Percentiles rank a stretch among this genome's conserved stretches.
These are phyloP conservation scores for Monopis laevigella DNA, from an alignment of 2,888 invertebrate genomes.

Conservation along the genomic window DNA sequence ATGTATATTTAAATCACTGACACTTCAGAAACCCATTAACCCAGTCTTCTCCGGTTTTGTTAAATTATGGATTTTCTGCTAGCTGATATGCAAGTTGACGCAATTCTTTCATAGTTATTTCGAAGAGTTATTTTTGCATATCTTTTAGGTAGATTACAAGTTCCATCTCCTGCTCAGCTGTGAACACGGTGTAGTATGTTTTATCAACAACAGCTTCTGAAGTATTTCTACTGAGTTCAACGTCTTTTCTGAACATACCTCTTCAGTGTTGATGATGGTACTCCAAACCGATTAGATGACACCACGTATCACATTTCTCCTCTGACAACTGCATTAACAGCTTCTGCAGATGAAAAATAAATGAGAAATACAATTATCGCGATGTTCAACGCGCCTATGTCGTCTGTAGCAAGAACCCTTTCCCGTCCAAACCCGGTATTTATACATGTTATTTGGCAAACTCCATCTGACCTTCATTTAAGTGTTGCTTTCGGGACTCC, in stretches of 20 bases:
- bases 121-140: constrained; percentile 5
- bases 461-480: no score
- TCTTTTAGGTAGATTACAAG: constrained; percentile 4
- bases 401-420: not conserved
- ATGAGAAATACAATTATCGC: not conserved
- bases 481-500: no score
- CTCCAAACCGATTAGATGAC: not conserved
- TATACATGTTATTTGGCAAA: no score
- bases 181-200: not conserved
- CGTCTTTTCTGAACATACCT: not conserved
- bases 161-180: constrained; percentile 2
- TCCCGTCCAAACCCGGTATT: not conserved
- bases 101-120: constrained; percentile 1
- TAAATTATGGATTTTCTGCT: no score
- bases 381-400: not conserved
- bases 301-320: not conserved
- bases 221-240: no score
- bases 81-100: constrained; percentile 11
- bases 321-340: constrained; percentile 6
- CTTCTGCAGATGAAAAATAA: not conserved
- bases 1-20: no score
- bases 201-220: not conserved
- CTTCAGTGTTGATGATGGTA: not conserved
- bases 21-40: no score
- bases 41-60: no score